Percentiles rank a stretch among this genome's conserved stretches.
Evolutionary conservation across 2,797 vertebrate species (phyloP).

Genomic region (Pipistrellus pipistrellus): DNA sequence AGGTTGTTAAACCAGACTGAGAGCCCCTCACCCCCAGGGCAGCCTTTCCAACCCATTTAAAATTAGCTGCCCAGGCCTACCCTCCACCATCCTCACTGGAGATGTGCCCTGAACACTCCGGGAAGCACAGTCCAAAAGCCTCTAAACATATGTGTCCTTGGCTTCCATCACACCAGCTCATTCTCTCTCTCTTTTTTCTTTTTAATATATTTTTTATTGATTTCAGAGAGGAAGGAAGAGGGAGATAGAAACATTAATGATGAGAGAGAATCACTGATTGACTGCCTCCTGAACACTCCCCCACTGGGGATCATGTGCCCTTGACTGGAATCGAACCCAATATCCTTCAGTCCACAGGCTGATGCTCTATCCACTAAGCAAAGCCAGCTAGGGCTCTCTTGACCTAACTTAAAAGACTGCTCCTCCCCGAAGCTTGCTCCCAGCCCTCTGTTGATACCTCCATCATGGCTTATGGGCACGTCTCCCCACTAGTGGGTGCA

Average conservation of each 20-base stretch:
- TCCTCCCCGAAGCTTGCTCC: neutral
- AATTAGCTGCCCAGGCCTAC: neutral
- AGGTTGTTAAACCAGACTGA: neutral
- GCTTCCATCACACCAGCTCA: rapidly evolving
- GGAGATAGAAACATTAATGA: no score
- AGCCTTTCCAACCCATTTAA: neutral
- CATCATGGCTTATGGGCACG: rapidly evolving
- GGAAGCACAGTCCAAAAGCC: neutral
- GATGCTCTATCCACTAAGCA: no score
- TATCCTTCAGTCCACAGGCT: no score
- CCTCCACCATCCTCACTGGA: neutral
- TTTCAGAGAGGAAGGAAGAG: no score
- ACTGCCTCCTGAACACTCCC: no score
- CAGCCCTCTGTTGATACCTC: no score
- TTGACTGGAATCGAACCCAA: no score
- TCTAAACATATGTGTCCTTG: rapidly evolving
- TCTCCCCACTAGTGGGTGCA: neutral
- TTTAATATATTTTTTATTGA: no score
- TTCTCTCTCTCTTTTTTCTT: no score
- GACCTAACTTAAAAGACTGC: neutral
- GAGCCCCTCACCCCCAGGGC: neutral
- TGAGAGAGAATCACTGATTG: no score
- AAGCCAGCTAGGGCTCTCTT: no score
- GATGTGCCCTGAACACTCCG: rapidly evolving
- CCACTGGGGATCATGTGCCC: no score